Percentiles rank a stretch among this genome's conserved stretches.
Conservation (phyloP, 2,113 vertebrate genomes). For the Ivindomyrus marchei region DNA sequence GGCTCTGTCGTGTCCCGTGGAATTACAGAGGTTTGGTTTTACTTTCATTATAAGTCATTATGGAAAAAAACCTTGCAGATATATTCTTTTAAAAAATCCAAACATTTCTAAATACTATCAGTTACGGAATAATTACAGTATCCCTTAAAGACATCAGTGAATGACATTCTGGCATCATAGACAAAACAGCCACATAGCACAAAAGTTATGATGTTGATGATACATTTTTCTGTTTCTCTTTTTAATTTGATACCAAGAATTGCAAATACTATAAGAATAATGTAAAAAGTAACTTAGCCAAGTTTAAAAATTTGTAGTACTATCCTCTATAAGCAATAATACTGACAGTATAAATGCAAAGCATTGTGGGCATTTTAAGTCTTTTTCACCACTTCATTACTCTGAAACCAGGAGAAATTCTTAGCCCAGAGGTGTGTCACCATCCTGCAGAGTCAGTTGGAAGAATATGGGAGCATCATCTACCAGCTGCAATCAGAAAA, state of each 20-base stretch:
- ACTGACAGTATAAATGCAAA: background rate
- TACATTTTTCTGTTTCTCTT: background rate
- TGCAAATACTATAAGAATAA: background rate
- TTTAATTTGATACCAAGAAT: background rate
- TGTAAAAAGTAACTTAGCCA: background rate
- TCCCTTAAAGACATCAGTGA: background rate
- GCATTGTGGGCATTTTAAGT: background rate
- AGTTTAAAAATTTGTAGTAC: background rate
- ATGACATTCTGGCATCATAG: background rate
- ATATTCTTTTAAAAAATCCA: background rate
- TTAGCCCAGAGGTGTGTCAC: constrained; percentile 70
- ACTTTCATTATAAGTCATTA: background rate
- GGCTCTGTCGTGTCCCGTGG: constrained; percentile 48
- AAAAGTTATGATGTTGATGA: background rate
- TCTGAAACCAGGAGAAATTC: constrained; percentile 67
- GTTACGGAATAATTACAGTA: background rate
- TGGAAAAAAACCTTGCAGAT: background rate
- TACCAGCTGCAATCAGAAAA: constrained; percentile 78
- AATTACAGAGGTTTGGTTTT: constrained; percentile 14
- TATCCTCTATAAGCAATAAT: background rate
- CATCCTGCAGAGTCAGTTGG: constrained; percentile 70
- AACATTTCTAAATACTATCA: background rate
- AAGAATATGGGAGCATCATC: constrained; percentile 77
- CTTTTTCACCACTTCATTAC: background rate
- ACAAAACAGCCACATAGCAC: background rate